Percentiles rank a stretch among this genome's conserved stretches.
phyloP scores from a whole-genome alignment of 2,797 vertebrate species.

The Telmatherina bonti region DNA sequence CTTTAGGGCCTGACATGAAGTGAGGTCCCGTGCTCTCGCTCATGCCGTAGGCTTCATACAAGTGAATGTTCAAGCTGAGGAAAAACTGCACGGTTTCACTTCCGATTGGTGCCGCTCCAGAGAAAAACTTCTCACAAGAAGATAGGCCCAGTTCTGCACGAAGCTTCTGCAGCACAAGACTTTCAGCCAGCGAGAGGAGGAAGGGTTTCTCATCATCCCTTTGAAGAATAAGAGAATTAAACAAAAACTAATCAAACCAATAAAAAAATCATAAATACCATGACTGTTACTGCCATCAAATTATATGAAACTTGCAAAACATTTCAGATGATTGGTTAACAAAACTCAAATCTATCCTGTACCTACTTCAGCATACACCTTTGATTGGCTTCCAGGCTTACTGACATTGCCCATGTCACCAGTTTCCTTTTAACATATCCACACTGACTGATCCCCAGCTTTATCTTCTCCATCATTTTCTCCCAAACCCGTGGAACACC shows the following conservation, averaged over 20 bases:
- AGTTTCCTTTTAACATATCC: constrained; percentile 88
- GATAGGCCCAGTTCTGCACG: constrained; percentile 85
- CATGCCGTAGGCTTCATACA: constrained; percentile 91
- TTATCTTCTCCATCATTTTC: constrained; percentile 91
- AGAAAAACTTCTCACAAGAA: constrained; percentile 87
- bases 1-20: constrained; percentile 85
- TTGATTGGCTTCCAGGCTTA: constrained; percentile 86
- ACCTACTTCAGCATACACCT: constrained; percentile 78
- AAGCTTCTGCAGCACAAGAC: constrained; percentile 86
- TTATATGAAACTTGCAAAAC: no score
- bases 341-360: background rate
- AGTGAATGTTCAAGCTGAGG: constrained; percentile 86
- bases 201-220: constrained; percentile 85
- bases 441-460: constrained; percentile 82
- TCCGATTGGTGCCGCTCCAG: constrained; percentile 87
- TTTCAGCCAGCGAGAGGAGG: constrained; percentile 83
- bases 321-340: background rate
- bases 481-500: constrained; percentile 93
- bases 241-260: background rate
- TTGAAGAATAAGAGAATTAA: constrained; percentile 15
- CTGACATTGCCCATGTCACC: constrained; percentile 89
- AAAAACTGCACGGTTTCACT: constrained; percentile 87
- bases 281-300: background rate
- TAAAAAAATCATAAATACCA: background rate
- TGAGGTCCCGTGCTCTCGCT: constrained; percentile 92